A percentile compares a stretch with the other conserved stretches of the same genome.
These are phyloP conservation scores for Lepidothrix coronata DNA, from an alignment of 2,113 vertebrate species.

Conservation along the genomic window DNA sequence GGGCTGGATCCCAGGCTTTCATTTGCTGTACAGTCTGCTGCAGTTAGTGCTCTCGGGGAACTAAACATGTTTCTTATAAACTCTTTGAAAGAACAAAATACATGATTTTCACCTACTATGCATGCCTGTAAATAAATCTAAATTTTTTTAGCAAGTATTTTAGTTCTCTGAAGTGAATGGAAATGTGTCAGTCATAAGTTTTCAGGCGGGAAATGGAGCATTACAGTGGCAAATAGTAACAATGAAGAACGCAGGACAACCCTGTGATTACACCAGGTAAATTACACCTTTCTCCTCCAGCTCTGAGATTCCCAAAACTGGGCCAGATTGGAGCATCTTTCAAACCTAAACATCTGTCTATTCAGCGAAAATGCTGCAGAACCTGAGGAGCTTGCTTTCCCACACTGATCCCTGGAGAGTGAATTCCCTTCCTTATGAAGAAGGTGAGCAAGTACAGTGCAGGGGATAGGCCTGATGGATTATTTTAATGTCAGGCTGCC, in stretches of 20 bases:
- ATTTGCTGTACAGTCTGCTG: not conserved
- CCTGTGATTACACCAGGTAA: not conserved
- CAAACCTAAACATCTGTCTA: not conserved
- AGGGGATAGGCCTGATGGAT: not conserved
- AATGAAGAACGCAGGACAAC: not conserved
- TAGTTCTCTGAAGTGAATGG: not conserved
- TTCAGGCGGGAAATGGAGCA: not conserved
- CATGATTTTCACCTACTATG: not conserved
- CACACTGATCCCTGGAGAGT: not conserved
- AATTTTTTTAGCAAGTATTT: not conserved
- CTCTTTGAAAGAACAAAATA: not conserved
- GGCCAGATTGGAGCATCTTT: not conserved
- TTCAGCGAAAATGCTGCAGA: not conserved
- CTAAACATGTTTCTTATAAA: not conserved
- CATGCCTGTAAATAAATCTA: not conserved
- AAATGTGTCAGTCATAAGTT: not conserved
- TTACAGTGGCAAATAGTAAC: not conserved
- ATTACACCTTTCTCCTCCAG: not conserved
- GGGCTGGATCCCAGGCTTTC: conserved; percentile 11
- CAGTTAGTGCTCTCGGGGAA: not conserved
- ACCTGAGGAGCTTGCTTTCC: not conserved
- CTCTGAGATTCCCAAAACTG: not conserved
- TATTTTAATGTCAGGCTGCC: not conserved
- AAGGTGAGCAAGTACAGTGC: not conserved
- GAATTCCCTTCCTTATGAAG: not conserved